Evolutionary conservation across 1,140 invertebrate species (phyloP), one percentile per base, ranked within the genome.

Genomic region (Tetranychus urticae): DNA sequence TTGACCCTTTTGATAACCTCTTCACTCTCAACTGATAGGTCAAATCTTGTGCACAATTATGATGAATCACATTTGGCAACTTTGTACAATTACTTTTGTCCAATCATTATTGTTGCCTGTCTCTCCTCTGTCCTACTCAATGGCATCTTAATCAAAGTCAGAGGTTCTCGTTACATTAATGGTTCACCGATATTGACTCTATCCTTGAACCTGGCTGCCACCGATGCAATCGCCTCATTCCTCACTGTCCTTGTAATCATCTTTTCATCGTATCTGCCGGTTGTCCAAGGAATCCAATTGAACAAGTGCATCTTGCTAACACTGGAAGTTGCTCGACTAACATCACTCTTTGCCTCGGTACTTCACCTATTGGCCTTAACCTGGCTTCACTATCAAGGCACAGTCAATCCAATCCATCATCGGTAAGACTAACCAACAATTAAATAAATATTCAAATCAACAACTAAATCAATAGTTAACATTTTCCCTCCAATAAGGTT

Each of bases 341-440:
- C 75, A 5, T 74, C 73, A 2, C 70, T 80, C 42, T 71, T 80
- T 13, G 78, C 80, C 7, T 79, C 80, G 0, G 76, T 82, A 2
- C 69, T 77, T 7, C 82, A 84, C 68, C 72, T 84, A 6, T 66
- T 82, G 13, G 77, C 77, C 2, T 72, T 84, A 39, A 80, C 81
- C 4, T 68, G 81, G 31, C 82, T 82, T 68, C 82, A 84, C 66
- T 82, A 80, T 69, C 70, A 81, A 33, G 80, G 80, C 23, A 79
- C 78, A 50, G 67, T 78, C 3, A 73, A 75, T 63, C 80, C 80
- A 0, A 71, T 82, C 2, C 80, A 81, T 60, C 80, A 81, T 66
- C 72, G 76, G 62, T 65, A 47, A 31, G 62, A 23, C 23, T 23
- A 23, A 23, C 23, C 23, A 23, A 23, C 23, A 23, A 23, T 23